phyloP scores from a whole-genome alignment of 2,888 invertebrate species.

The Drosophila anceps region DNA sequence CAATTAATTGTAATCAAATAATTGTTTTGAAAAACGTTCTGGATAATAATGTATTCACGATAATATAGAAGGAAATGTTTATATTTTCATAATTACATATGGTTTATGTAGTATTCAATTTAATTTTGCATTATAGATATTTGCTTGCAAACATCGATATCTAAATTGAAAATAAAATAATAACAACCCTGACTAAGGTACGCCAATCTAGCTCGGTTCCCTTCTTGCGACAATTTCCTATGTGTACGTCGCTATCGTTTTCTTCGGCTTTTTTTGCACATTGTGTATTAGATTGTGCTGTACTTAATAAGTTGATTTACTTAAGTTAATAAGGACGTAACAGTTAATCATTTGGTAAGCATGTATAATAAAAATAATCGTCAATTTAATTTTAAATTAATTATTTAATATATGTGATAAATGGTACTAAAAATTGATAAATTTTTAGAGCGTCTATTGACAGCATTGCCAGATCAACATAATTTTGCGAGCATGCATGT shows the following conservation, averaged over 20 bases:
- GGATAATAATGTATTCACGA: background rate
- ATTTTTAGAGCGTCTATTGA: conserved; percentile 55
- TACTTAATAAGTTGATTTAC: conserved; percentile 20
- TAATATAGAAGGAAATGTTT: background rate
- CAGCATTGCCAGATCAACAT: conserved; percentile 59
- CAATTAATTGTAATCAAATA: background rate
- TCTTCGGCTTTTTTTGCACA: conserved; percentile 60
- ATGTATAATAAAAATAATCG: background rate
- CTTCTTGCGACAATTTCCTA: conserved; percentile 25
- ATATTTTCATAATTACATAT: background rate
- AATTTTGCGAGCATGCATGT: conserved; percentile 54
- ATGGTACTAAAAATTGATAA: conserved; percentile 33
- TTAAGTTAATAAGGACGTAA: conserved; percentile 4
- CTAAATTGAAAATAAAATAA: background rate
- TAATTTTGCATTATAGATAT: background rate
- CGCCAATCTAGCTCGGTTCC: conserved; percentile 26
- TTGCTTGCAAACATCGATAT: background rate
- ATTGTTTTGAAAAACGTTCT: background rate
- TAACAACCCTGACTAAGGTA: conserved; percentile 11
- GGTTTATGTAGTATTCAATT: background rate
- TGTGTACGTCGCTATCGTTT: conserved; percentile 53
- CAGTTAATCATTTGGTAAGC: conserved; percentile 33
- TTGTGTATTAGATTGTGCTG: conserved; percentile 37
- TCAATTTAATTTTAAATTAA: background rate
- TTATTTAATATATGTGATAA: conserved; percentile 10